phyloP scores from a whole-genome alignment of 64 coral and sea anemone species.

The Actinia tenebrosa region DNA sequence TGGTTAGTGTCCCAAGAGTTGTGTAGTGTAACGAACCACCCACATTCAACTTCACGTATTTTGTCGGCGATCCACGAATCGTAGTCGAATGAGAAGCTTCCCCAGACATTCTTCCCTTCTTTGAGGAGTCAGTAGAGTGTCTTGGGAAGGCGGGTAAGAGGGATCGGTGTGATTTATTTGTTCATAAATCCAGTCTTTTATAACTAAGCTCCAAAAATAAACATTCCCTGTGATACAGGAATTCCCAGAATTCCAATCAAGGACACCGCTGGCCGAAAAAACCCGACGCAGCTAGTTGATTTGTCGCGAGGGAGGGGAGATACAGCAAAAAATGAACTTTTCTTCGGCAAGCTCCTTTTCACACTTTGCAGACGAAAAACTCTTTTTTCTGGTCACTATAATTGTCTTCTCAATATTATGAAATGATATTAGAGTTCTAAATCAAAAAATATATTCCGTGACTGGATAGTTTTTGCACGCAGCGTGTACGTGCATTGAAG shows the following conservation, averaged over 20 bases:
- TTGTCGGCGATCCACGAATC: conserved; percentile 87
- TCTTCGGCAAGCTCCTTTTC: too few relatives aligned
- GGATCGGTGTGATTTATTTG: background rate
- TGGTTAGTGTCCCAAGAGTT: conserved; percentile 89
- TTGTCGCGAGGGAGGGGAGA: background rate
- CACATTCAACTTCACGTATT: conserved; percentile 98
- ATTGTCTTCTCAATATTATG: too few relatives aligned
- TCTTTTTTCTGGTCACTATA: background rate
- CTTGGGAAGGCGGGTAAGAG: background rate
- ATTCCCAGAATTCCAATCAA: conserved; percentile 27
- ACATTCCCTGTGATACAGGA: background rate
- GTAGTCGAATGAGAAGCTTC: conserved; percentile 87
- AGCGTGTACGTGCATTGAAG: too few relatives aligned
- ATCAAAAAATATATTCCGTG: too few relatives aligned
- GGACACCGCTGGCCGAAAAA: background rate
- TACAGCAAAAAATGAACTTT: background rate
- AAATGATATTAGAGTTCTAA: too few relatives aligned
- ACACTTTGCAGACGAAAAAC: background rate
- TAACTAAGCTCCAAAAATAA: conserved; percentile 9
- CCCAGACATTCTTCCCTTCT: conserved; percentile 60
- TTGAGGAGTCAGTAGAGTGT: background rate
- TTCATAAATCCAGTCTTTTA: background rate
- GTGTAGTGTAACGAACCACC: conserved; percentile 93
- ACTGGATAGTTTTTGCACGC: too few relatives aligned
- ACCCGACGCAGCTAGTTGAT: background rate